These are phyloP conservation scores for Decapterus maruadsi DNA, from an alignment of 2,797 vertebrate species.

Conservation along the genomic window DNA sequence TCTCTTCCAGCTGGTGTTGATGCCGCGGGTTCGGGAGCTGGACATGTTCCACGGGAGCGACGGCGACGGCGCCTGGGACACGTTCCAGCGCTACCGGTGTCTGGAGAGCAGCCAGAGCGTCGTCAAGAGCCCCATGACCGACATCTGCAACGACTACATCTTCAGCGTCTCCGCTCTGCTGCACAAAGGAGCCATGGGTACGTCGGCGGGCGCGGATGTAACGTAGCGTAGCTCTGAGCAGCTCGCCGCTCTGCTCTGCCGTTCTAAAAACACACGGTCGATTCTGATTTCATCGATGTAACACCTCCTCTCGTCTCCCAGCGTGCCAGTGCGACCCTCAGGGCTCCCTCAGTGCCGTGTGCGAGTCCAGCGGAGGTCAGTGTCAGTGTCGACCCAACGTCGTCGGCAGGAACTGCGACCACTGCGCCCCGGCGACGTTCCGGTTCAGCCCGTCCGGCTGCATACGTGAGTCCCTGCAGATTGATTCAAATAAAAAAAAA, in stretches of 20 bases:
- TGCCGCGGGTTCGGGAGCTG: slow-evolving; percentile 92
- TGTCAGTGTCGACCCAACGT: slow-evolving; percentile 93
- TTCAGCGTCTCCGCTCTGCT: slow-evolving; percentile 95
- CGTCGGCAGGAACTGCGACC: slow-evolving; percentile 91
- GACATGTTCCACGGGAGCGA: slow-evolving; percentile 91
- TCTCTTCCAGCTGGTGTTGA: slow-evolving; percentile 90
- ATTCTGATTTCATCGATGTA: no score
- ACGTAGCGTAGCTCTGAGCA: no score
- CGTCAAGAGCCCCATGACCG: slow-evolving; percentile 93
- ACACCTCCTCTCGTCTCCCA: slow-evolving; percentile 56
- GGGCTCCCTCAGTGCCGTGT: slow-evolving; percentile 92
- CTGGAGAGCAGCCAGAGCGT: slow-evolving; percentile 96
- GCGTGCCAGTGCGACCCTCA: slow-evolving; percentile 94
- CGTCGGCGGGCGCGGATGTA: neutral
- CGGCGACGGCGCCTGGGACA: slow-evolving; percentile 92
- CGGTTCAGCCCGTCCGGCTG: slow-evolving; percentile 92
- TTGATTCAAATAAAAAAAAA: fast-evolving
- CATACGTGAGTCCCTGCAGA: slow-evolving; percentile 83
- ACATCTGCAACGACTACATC: slow-evolving; percentile 94
- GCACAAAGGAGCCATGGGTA: slow-evolving; percentile 93
- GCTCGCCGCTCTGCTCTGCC: no score
- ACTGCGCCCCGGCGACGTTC: slow-evolving; percentile 91
- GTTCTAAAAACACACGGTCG: no score
- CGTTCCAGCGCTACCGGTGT: slow-evolving; percentile 96
- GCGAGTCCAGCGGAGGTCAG: slow-evolving; percentile 91